Evolutionary conservation across 2,797 vertebrate species (phyloP).

Genomic region (Phaenicophaeus curvirostris): DNA sequence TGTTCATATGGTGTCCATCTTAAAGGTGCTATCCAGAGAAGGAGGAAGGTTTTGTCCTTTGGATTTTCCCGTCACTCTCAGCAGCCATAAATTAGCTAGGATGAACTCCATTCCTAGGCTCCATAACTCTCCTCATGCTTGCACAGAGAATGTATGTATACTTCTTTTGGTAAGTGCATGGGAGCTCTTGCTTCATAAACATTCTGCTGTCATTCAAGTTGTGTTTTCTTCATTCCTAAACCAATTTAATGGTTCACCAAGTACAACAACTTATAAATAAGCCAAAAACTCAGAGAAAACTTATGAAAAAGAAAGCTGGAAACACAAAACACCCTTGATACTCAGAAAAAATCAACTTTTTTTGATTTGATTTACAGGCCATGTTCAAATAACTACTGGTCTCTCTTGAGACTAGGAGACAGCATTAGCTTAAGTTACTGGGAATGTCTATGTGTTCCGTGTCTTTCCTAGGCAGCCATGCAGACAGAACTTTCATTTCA

Average conservation of each 20-base stretch:
- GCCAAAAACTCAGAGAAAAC: not conserved
- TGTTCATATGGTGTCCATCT: not conserved
- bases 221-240: not conserved
- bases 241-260: not conserved
- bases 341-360: not conserved
- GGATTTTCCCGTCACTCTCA: not conserved
- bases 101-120: not conserved
- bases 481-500: not conserved
- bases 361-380: not conserved
- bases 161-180: not conserved
- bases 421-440: not conserved
- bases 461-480: not conserved
- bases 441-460: not conserved
- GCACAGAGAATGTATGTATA: accelerated
- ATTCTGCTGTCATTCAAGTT: not conserved
- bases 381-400: not conserved
- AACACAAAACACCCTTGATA: not conserved
- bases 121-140: not conserved
- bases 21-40: not conserved
- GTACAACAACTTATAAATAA: not conserved
- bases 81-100: not conserved
- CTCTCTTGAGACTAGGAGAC: not conserved
- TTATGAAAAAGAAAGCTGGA: not conserved
- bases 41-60: not conserved
- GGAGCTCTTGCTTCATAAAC: not conserved